Evolutionary conservation across 2,888 invertebrate species (phyloP).

Genomic region (Coenonympha arcania): DNA sequence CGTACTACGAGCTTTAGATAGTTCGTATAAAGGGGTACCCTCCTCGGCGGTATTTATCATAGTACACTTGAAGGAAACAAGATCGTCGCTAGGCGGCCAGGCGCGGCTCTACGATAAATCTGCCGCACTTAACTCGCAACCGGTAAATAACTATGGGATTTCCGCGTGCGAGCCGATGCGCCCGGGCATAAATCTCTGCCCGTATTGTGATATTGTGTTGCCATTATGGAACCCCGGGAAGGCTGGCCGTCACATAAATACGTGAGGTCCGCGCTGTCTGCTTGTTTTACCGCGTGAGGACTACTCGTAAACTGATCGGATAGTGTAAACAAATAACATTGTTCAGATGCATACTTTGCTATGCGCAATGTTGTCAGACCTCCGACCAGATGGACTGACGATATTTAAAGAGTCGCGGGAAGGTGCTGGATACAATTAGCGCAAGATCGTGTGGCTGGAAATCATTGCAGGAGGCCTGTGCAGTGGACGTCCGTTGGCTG

Average conservation of each 20-base stretch:
- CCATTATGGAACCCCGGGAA: conserved; percentile 65
- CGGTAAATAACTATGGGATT: conserved; percentile 75
- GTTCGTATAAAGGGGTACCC: conserved; percentile 27
- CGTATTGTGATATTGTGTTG: conserved; percentile 74
- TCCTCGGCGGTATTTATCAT: conserved; percentile 36
- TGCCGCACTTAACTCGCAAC: conserved; percentile 73
- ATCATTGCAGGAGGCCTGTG: too few relatives aligned
- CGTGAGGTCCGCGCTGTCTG: conserved; percentile 36
- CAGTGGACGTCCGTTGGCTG: too few relatives aligned
- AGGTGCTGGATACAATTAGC: too few relatives aligned
- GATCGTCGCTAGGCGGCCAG: conserved; percentile 59
- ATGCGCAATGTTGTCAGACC: too few relatives aligned
- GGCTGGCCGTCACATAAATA: conserved; percentile 66
- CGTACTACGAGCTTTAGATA: conserved; percentile 20
- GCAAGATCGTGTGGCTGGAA: too few relatives aligned
- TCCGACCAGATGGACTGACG: too few relatives aligned
- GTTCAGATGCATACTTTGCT: too few relatives aligned
- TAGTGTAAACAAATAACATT: conserved; percentile 4
- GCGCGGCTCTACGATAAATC: conserved; percentile 66
- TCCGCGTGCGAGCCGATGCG: conserved; percentile 72
- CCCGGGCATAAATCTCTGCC: conserved; percentile 71
- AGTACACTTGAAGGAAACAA: conserved; percentile 53
- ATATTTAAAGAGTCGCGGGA: too few relatives aligned
- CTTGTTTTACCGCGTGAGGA: conserved; percentile 12
- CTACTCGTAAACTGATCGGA: conserved; percentile 7